phyloP scores from a whole-genome alignment of 1,140 invertebrate genomes.

The Drosophila micromelanica region DNA sequence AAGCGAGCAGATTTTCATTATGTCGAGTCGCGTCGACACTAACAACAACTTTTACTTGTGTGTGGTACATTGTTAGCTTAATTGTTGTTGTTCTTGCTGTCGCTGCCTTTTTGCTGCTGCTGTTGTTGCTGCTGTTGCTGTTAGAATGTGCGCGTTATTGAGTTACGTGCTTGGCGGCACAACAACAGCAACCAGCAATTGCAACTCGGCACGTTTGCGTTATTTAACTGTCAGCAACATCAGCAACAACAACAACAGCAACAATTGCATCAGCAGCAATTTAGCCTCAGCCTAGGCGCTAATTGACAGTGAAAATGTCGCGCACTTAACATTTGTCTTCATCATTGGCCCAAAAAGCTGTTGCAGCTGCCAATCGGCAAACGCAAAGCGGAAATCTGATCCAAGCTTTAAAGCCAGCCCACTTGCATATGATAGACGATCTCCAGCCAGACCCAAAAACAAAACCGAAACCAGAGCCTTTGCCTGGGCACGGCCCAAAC shows the following conservation, averaged over 20 bases:
- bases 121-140: slow-evolving; percentile 43
- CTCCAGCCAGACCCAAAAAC: neutral
- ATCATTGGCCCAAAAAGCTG: slow-evolving; percentile 57
- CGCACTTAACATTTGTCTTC: slow-evolving; percentile 77
- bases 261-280: slow-evolving; percentile 43
- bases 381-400: slow-evolving; percentile 38
- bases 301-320: slow-evolving; percentile 78
- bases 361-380: slow-evolving; percentile 17
- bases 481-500: slow-evolving; percentile 24
- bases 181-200: slow-evolving; percentile 55
- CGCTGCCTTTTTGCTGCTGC: slow-evolving; percentile 9
- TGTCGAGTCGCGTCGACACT: slow-evolving; percentile 75
- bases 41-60: slow-evolving; percentile 78
- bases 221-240: slow-evolving; percentile 74
- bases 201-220: slow-evolving; percentile 74
- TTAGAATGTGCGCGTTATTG: slow-evolving; percentile 81
- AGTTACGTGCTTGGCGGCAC: slow-evolving; percentile 77
- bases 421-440: slow-evolving; percentile 48
- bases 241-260: slow-evolving; percentile 28
- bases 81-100: slow-evolving; percentile 73
- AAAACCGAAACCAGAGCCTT: neutral
- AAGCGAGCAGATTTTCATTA: slow-evolving; percentile 72
- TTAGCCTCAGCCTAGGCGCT: slow-evolving; percentile 52
- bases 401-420: slow-evolving; percentile 31
- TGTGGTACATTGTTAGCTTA: slow-evolving; percentile 73